These are phyloP conservation scores for Agriopis leucophaearia DNA, from an alignment of 2,888 invertebrate genomes.

Conservation along the genomic window DNA sequence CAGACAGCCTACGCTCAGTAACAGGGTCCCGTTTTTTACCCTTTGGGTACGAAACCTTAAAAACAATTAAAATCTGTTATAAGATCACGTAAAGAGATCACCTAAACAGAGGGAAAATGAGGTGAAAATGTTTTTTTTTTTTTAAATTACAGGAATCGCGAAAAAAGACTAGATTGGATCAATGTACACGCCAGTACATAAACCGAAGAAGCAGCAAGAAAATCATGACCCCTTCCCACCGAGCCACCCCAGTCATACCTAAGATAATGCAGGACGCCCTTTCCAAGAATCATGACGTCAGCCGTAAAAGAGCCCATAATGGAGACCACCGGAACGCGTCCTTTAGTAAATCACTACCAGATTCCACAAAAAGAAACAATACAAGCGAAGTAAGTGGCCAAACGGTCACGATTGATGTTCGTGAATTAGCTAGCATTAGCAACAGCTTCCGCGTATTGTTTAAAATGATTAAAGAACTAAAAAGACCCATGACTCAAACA, in stretches of 20 bases:
- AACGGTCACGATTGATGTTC: slow-evolving; percentile 50
- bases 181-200: slow-evolving; percentile 56
- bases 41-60: no score
- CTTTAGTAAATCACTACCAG: slow-evolving; percentile 60
- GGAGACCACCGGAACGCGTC: slow-evolving; percentile 38
- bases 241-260: slow-evolving; percentile 63
- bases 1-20: no score
- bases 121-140: not conserved
- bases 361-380: slow-evolving; percentile 60
- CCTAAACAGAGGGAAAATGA: not conserved
- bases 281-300: slow-evolving; percentile 41
- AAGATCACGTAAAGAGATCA: not conserved
- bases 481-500: slow-evolving; percentile 41
- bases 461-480: slow-evolving; percentile 58
- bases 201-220: slow-evolving; percentile 60
- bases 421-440: slow-evolving; percentile 58
- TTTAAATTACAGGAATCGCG: slow-evolving; percentile 48
- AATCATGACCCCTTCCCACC: slow-evolving; percentile 60
- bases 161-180: slow-evolving; percentile 59
- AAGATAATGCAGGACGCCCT: slow-evolving; percentile 56
- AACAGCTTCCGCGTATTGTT: slow-evolving; percentile 60
- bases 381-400: slow-evolving; percentile 39
- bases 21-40: no score
- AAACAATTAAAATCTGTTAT: no score
- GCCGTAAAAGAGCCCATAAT: slow-evolving; percentile 55